Evolutionary conservation across 2,797 vertebrate genomes (phyloP).

Genomic region (Notolabrus celidotus): DNA sequence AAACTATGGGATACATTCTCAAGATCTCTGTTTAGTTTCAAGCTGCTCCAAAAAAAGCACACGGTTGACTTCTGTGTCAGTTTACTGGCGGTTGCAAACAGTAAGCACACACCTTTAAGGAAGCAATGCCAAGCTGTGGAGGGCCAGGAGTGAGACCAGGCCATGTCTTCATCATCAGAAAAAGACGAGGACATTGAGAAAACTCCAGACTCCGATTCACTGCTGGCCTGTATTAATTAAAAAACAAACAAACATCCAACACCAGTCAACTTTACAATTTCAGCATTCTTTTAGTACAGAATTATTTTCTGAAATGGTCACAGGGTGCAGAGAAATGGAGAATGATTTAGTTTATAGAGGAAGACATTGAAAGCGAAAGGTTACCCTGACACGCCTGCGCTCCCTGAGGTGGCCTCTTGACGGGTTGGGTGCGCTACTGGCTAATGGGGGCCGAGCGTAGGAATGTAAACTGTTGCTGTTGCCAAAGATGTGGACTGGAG

Average conservation of each 20-base stretch:
- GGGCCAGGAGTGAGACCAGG: constrained; percentile 99
- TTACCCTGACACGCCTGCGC: constrained; percentile 88
- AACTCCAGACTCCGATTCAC: constrained; percentile 97
- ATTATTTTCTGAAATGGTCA: background rate
- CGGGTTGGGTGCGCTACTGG: constrained; percentile 88
- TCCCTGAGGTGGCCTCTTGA: constrained; percentile 92
- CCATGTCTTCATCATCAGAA: constrained; percentile 98
- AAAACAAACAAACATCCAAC: constrained; percentile 46
- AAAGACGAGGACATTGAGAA: constrained; percentile 97
- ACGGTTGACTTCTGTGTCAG: no score
- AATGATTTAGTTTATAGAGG: constrained; percentile 7
- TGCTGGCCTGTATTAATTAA: constrained; percentile 87
- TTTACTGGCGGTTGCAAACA: no score
- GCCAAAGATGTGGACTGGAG: constrained; percentile 98
- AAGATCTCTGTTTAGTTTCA: no score
- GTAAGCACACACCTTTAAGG: constrained; percentile 89
- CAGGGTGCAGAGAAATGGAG: background rate
- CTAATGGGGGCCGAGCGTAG: constrained; percentile 98
- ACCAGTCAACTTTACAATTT: background rate
- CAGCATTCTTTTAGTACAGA: background rate
- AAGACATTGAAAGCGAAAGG: constrained; percentile 12
- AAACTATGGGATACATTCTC: no score
- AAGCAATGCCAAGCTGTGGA: constrained; percentile 98
- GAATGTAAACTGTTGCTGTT: constrained; percentile 99
- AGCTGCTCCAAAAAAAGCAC: no score